Conservation (phyloP, 2,113 vertebrate genomes). For the Mus pahari region DNA sequence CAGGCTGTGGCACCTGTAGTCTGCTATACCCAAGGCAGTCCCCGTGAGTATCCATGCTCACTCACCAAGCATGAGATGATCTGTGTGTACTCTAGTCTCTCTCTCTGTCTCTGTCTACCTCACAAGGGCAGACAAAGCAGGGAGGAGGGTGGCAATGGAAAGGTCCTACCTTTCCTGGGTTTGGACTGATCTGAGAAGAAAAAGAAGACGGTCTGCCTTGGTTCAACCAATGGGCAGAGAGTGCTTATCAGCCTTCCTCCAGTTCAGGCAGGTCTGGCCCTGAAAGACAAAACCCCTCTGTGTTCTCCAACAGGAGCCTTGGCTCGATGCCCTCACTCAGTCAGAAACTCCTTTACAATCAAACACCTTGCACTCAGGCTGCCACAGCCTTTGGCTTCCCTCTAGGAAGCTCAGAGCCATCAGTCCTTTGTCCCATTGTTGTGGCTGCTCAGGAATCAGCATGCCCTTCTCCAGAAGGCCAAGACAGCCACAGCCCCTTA, state of each 20-base stretch:
- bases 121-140: background rate
- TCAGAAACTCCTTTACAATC: constrained; percentile 57
- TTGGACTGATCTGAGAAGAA: background rate
- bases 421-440: background rate
- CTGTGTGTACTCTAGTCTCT: background rate
- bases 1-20: background rate
- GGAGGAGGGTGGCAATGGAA: background rate
- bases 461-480: background rate
- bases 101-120: background rate
- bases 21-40: background rate
- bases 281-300: constrained; percentile 64
- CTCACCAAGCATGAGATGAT: background rate
- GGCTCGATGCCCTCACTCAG: background rate
- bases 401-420: background rate
- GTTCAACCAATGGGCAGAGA: background rate
- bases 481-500: background rate
- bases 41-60: background rate
- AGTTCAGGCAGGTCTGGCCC: constrained; percentile 4
- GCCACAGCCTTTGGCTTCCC: constrained; percentile 22
- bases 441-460: background rate
- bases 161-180: background rate
- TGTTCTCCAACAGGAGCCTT: constrained; percentile 33
- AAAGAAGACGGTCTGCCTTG: background rate
- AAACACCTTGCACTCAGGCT: background rate
- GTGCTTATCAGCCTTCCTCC: constrained; percentile 46